A percentile compares a stretch with the other conserved stretches of the same genome.
Evolutionary conservation across 2,113 vertebrate genomes (phyloP).

Genomic region (Jacana jacana): DNA sequence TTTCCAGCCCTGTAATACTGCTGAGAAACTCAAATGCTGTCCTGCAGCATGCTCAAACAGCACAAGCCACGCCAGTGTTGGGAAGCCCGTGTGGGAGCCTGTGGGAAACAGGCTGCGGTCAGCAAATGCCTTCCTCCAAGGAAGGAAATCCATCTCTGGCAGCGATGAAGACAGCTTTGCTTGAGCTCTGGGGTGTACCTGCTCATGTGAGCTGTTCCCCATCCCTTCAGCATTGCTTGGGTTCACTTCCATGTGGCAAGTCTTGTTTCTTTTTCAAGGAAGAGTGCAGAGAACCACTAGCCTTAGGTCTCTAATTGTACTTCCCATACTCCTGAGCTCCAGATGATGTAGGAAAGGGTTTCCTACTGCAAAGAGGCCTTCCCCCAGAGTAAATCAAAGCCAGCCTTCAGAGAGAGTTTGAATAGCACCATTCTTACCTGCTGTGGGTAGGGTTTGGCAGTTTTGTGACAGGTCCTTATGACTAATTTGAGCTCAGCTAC

Average conservation of each 20-base stretch:
- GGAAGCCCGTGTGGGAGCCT: not conserved
- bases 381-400: not conserved
- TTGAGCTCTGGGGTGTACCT: not conserved
- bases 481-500: not conserved
- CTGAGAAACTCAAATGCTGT: not conserved
- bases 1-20: not conserved
- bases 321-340: not conserved
- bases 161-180: not conserved
- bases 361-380: not conserved
- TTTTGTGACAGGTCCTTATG: not conserved
- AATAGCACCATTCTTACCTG: not conserved
- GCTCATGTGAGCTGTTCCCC: not conserved
- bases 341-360: not conserved
- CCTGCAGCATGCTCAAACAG: fast-evolving
- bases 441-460: not conserved
- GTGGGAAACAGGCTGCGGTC: not conserved
- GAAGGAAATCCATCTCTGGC: not conserved
- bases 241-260: fast-evolving
- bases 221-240: not conserved
- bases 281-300: not conserved
- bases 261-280: not conserved
- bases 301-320: not conserved
- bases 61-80: not conserved
- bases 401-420: not conserved
- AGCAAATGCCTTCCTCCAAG: not conserved